A percentile compares a stretch with the other conserved stretches of the same genome.
Evolutionary conservation across 2,113 vertebrate genomes (phyloP).

Genomic region (Leuciscus idus): DNA sequence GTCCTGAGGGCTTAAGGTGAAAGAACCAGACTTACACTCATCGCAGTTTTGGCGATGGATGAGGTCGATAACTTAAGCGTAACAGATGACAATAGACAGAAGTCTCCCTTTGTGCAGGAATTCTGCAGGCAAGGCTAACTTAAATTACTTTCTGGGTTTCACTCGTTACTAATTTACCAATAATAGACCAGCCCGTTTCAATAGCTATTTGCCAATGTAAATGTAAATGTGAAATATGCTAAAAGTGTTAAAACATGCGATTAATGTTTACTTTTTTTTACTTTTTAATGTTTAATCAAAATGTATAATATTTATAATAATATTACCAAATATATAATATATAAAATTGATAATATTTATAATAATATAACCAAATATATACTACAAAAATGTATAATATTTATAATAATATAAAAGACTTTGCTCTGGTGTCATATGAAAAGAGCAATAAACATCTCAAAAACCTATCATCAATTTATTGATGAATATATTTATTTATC

Average conservation of each 20-base stretch:
- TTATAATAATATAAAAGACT: not conserved
- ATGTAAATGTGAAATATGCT: not conserved
- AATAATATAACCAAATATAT: too few species aligned
- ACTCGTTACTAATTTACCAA: not conserved
- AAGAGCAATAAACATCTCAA: not conserved
- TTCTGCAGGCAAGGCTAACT: not conserved
- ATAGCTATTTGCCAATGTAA: not conserved
- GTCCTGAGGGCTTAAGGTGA: constrained; percentile 25
- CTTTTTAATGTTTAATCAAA: not conserved
- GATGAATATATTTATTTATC: not conserved
- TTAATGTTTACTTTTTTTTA: not conserved
- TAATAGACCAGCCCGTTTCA: not conserved
- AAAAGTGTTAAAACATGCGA: not conserved
- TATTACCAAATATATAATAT: too few species aligned
- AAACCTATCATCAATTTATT: not conserved
- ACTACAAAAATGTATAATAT: too few species aligned
- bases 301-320: not conserved
- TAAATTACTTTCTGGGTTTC: not conserved
- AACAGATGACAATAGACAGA: constrained; percentile 4
- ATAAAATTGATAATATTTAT: too few species aligned
- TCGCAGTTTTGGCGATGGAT: not conserved
- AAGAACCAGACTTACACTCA: not conserved
- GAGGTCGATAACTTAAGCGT: not conserved
- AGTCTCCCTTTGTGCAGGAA: not conserved
- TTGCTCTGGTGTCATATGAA: too few species aligned